Percentiles rank a stretch among this genome's conserved stretches.
phyloP scores from a whole-genome alignment of 2,113 vertebrate species.

The Rallus limicola region DNA sequence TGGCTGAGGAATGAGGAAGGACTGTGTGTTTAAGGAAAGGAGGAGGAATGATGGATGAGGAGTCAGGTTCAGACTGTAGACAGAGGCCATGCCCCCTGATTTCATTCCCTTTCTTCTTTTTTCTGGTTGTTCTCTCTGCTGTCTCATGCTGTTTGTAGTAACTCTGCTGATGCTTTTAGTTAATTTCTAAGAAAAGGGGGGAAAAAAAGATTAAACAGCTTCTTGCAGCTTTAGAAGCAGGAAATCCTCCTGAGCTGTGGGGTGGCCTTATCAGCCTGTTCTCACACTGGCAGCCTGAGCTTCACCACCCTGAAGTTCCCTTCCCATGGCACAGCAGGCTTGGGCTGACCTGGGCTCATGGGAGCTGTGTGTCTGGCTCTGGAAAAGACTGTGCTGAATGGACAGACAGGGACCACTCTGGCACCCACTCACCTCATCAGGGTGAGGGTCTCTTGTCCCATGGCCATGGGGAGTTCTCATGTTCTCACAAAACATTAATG shows the following conservation, averaged over 20 bases:
- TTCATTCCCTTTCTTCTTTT: background rate
- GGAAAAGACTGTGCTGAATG: background rate
- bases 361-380: background rate
- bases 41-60: background rate
- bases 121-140: background rate
- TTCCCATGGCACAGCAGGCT: background rate
- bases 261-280: background rate
- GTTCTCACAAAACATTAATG: background rate
- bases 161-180: rapidly evolving
- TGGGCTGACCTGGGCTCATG: background rate
- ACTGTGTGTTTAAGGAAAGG: background rate
- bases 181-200: background rate
- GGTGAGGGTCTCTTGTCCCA: background rate
- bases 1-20: background rate
- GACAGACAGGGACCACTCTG: background rate
- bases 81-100: background rate
- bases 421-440: background rate
- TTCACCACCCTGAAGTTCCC: background rate
- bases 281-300: background rate
- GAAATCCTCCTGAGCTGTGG: background rate
- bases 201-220: rapidly evolving
- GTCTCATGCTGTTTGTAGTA: rapidly evolving
- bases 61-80: background rate
- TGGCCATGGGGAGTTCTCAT: rapidly evolving
- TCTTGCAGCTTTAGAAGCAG: background rate